phyloP scores from a whole-genome alignment of 2,888 invertebrate species.

The Antheraea assamensis region DNA sequence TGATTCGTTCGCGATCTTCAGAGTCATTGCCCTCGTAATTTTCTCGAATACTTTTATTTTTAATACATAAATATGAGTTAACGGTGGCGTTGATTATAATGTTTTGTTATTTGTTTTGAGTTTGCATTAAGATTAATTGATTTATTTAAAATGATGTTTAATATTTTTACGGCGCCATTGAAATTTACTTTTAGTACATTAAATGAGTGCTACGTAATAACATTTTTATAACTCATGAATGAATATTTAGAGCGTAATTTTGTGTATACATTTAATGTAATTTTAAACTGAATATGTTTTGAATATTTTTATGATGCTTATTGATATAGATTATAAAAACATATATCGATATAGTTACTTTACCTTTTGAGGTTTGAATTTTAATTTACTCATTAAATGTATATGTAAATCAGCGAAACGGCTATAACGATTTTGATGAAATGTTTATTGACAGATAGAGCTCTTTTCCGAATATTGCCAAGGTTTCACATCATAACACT shows the following conservation, averaged over 20 bases:
- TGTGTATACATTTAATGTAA: not conserved
- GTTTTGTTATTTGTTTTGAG: conserved; percentile 16
- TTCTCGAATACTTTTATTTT: conserved; percentile 23
- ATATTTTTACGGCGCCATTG: not conserved
- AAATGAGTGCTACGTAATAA: not conserved
- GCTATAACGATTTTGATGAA: not conserved
- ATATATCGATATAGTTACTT: no score
- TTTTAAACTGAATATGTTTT: not conserved
- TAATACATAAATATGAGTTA: conserved; percentile 23
- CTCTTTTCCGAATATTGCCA: no score
- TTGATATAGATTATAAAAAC: not conserved
- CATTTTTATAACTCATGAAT: not conserved
- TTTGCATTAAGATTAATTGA: not conserved
- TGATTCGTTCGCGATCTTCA: conserved; percentile 21
- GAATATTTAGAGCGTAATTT: not conserved
- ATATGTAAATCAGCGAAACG: no score
- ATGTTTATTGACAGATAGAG: no score
- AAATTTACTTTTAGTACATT: not conserved
- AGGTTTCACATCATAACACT: no score
- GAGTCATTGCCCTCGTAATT: conserved; percentile 24
- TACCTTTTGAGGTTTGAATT: not conserved
- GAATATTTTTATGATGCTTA: not conserved
- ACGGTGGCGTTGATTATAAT: conserved; percentile 20
- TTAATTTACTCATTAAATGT: not conserved
- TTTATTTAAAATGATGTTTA: not conserved